Percentiles rank a stretch among this genome's conserved stretches.
These are phyloP conservation scores for Cephus nigrinus DNA, from an alignment of 2,888 invertebrate genomes.

Conservation along the genomic window DNA sequence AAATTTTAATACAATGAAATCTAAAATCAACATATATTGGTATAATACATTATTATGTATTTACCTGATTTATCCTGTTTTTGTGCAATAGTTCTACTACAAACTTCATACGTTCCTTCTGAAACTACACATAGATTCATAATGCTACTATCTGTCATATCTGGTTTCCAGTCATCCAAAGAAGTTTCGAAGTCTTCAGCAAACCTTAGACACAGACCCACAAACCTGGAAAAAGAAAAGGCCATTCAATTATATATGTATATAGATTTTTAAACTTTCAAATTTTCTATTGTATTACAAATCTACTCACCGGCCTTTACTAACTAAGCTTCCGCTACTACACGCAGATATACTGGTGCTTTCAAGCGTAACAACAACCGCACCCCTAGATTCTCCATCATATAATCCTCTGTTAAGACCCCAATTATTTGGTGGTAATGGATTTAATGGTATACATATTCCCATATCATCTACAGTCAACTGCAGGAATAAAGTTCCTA, in stretches of 20 bases:
- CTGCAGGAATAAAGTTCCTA: constrained; percentile 92
- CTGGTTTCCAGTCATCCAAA: constrained; percentile 97
- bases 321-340: constrained; percentile 94
- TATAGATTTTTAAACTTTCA: not conserved
- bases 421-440: constrained; percentile 78
- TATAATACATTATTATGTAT: constrained; percentile 14
- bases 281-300: constrained; percentile 5
- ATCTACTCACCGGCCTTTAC: constrained; percentile 75
- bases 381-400: constrained; percentile 86
- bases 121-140: constrained; percentile 98
- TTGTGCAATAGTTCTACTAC: constrained; percentile 90
- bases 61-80: constrained; percentile 79
- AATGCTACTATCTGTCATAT: constrained; percentile 79
- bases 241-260: not conserved
- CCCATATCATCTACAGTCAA: constrained; percentile 97
- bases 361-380: constrained; percentile 95
- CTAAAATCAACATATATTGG: constrained; percentile 11
- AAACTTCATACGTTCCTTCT: constrained; percentile 98
- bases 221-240: constrained; percentile 72
- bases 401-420: constrained; percentile 73
- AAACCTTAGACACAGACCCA: constrained; percentile 92
- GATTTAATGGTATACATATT: constrained; percentile 91
- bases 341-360: constrained; percentile 97
- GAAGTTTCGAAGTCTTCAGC: constrained; percentile 98
- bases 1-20: constrained; percentile 2